Evolutionary conservation across 2,113 vertebrate species (phyloP), one percentile per base, ranked within the genome.

Genomic region (Ceyx margarethae): DNA sequence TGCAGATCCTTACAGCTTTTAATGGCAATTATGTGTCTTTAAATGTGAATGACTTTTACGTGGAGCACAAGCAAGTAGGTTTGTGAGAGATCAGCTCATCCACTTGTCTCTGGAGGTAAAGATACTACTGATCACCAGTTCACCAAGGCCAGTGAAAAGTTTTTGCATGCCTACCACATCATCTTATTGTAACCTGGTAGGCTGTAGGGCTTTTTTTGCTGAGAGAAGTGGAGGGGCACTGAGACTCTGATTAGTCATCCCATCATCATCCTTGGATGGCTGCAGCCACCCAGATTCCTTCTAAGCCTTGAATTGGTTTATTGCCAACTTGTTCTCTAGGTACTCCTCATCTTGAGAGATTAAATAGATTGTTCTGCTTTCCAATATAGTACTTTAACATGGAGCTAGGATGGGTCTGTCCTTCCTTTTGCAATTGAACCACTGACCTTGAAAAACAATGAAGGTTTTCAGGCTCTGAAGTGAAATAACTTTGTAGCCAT

Each of bases 251-350:
- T 20, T 43, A 61, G 64, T 37, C 29, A 80, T 53, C 23, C 45
- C 2, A 2, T 11, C 29, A 7, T 31, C 19, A 5, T 25, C 57
- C 31, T 23, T 0, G 0, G 7, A 0, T 11, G 42, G 29, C 53
- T 56, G 71, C 40, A 60, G 57, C 33, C 16, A 8, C 31, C 9
- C 28, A 14, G 8, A 7, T 54, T 54, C 57, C 72, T 53, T n/a
- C 3, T n/a, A 33, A 64, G 5, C 31, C 18, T 42, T 37, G 11
- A 37, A 2, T 53, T 31, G 31, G 28, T 45, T 77, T n/a, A 1
- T 8, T 50, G 53, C 22, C 13, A 16, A 0, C 16, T 29, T 62
- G 11, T 28, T 10, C 26, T 79, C 21, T 46, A 18, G 33, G 14
- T 37, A 8, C 1, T 10, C 15, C 16, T 58, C 31, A 6, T 5